phyloP scores from a whole-genome alignment of 2,797 vertebrate species.

The Myiotriccus ornatus region DNA sequence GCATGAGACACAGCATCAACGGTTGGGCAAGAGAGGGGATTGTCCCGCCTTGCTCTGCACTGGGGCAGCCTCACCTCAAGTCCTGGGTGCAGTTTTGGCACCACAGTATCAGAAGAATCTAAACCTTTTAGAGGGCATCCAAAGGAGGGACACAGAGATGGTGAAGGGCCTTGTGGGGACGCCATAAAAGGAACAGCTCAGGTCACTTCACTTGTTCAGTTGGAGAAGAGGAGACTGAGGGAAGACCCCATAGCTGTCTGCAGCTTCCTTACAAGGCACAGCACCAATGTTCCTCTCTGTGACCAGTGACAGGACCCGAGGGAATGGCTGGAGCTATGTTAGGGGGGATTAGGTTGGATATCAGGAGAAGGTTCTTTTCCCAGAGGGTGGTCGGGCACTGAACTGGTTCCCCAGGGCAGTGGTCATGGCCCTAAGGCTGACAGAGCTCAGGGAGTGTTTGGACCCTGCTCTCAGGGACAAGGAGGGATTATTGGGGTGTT shows the following conservation, averaged over 20 bases:
- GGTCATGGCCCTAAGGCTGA: not conserved
- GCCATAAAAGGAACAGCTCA: not conserved
- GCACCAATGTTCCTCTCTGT: not conserved
- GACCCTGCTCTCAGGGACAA: not conserved
- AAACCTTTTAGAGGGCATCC: not conserved
- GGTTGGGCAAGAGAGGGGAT: not conserved
- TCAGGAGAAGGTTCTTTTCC: not conserved
- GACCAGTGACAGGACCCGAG: not conserved
- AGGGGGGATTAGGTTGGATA: not conserved
- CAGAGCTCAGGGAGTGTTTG: not conserved
- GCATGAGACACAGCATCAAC: not conserved
- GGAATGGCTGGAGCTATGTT: not conserved
- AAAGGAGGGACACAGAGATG: not conserved
- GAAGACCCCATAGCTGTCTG: not conserved
- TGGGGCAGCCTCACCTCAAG: not conserved
- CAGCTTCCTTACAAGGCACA: not conserved
- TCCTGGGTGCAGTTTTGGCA: not conserved
- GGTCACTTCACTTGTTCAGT: not conserved
- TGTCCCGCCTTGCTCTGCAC: not conserved
- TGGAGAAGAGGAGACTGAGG: not conserved
- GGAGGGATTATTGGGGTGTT: not conserved
- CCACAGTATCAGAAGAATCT: not conserved
- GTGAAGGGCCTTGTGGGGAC: not conserved
- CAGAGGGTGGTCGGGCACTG: no score
- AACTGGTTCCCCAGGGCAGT: not conserved